Conservation (phyloP, 2,113 vertebrate species). For the Protobothrops mucrosquamatus region DNA sequence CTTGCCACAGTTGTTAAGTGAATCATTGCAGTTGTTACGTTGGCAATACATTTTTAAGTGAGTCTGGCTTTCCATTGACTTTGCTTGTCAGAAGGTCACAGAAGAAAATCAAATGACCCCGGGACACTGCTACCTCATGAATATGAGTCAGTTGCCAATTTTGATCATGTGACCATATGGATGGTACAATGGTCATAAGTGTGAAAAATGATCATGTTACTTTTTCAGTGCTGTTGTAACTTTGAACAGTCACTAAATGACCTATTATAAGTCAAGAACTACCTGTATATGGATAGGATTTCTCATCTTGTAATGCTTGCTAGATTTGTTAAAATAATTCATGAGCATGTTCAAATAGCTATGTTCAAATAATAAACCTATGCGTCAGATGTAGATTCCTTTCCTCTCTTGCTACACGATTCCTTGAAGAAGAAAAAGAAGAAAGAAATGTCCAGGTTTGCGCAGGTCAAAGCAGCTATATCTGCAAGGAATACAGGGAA, state of each 20-base stretch:
- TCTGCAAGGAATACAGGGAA: neutral
- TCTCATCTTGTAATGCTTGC: neutral
- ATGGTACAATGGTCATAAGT: neutral
- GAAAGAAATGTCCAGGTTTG: neutral
- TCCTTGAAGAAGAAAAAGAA: neutral
- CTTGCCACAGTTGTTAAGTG: neutral
- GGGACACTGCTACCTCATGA: neutral
- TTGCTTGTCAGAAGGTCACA: neutral
- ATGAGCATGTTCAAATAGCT: neutral
- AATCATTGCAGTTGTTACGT: neutral
- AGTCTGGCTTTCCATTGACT: neutral
- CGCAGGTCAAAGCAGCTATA: neutral
- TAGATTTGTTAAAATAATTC: conserved; percentile 12
- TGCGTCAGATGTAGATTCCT: neutral
- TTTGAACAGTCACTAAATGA: neutral
- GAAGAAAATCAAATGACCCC: neutral
- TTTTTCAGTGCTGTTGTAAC: neutral
- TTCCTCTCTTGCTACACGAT: neutral
- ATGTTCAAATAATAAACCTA: neutral
- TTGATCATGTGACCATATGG: neutral
- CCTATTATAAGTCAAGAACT: neutral
- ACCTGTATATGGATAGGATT: neutral
- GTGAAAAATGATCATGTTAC: neutral
- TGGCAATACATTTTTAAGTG: neutral
- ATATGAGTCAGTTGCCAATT: neutral